These are phyloP conservation scores for Calameuta idolon DNA, from an alignment of 2,888 invertebrate species.

Conservation along the genomic window DNA sequence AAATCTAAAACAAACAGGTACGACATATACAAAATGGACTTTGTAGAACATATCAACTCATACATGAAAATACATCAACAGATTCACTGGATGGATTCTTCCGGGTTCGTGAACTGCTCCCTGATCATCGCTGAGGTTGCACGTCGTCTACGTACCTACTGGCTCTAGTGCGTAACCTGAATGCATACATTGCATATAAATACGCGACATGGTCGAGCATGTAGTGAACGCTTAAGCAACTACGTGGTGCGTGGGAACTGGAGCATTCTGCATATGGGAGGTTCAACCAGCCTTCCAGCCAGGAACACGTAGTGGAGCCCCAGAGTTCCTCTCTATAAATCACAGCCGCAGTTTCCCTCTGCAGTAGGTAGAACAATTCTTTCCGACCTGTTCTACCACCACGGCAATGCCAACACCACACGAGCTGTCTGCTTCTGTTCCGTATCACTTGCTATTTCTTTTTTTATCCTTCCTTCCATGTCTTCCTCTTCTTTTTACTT, in stretches of 20 bases:
- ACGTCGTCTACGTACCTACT: conserved; percentile 9
- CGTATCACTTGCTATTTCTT: background rate
- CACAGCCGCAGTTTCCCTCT: conserved; percentile 21
- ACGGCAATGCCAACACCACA: background rate
- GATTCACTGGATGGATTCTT: background rate
- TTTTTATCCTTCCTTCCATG: background rate
- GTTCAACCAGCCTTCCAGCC: background rate
- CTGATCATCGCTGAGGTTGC: background rate
- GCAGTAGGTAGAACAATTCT: conserved; percentile 17
- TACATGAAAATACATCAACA: background rate
- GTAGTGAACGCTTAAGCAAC: conserved; percentile 1
- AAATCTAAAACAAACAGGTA: background rate
- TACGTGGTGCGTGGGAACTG: conserved; percentile 58
- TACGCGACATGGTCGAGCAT: conserved; percentile 25
- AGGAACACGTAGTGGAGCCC: background rate
- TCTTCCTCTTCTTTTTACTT: background rate
- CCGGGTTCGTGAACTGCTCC: background rate
- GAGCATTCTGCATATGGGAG: conserved; percentile 50
- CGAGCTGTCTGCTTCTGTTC: conserved; percentile 6
- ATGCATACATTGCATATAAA: conserved; percentile 37
- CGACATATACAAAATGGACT: background rate
- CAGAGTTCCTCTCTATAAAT: conserved; percentile 26
- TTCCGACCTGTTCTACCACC: background rate
- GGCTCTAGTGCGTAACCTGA: conserved; percentile 29
- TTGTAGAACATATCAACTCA: background rate